Conservation (phyloP, 2,113 vertebrate species). For the Procavia capensis region DNA sequence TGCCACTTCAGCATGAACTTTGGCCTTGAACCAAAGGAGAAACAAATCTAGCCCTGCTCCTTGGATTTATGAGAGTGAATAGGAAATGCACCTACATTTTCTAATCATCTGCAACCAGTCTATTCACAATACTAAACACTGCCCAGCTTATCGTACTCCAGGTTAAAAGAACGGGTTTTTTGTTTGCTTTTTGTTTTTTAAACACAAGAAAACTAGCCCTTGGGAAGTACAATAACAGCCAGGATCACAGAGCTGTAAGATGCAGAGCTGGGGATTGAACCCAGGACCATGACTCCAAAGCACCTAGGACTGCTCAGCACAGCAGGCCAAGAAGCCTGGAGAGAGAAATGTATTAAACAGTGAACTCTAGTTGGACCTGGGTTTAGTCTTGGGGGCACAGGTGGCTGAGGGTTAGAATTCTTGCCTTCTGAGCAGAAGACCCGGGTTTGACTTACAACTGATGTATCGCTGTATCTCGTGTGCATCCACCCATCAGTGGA, state of each 20-base stretch:
- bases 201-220: not conserved
- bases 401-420: not conserved
- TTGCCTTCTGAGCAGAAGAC: not conserved
- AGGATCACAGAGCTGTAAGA: not conserved
- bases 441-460: not conserved
- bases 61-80: not conserved
- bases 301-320: not conserved
- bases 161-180: not conserved
- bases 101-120: not conserved
- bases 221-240: not conserved
- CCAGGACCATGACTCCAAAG: not conserved
- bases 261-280: not conserved
- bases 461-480: not conserved
- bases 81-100: not conserved
- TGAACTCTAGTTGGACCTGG: not conserved
- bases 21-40: not conserved
- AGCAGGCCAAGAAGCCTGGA: not conserved
- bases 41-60: not conserved
- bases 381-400: not conserved
- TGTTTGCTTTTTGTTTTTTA: not conserved
- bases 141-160: not conserved
- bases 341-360: not conserved
- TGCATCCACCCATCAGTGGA: not conserved
- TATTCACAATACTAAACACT: not conserved
- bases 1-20: conserved; percentile 19